Percentiles rank a stretch among this genome's conserved stretches.
Evolutionary conservation across 2,113 vertebrate genomes (phyloP).

Genomic region (Lycocorax pyrrhopterus): DNA sequence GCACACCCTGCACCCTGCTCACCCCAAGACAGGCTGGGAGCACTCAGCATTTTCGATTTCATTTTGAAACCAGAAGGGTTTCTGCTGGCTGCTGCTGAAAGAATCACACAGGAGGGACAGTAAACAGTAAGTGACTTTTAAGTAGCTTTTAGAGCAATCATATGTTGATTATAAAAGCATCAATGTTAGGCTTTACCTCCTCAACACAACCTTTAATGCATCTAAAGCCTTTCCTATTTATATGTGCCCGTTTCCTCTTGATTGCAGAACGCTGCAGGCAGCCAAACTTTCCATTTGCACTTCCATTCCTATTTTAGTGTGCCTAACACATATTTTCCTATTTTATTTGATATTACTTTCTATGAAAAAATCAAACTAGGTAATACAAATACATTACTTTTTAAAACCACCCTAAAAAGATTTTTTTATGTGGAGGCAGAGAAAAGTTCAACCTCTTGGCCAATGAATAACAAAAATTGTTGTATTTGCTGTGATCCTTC

Average conservation of each 20-base stretch:
- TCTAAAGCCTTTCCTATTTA: not conserved
- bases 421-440: not conserved
- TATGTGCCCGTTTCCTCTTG: not conserved
- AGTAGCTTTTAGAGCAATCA: slow-evolving; percentile 38
- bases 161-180: slow-evolving; percentile 3
- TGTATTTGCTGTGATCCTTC: not conserved
- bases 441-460: not conserved
- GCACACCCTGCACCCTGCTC: accelerated
- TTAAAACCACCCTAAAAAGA: not conserved
- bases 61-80: not conserved
- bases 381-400: not conserved
- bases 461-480: not conserved
- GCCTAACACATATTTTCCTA: not conserved
- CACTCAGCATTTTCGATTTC: not conserved
- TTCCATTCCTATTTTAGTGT: not conserved
- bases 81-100: not conserved
- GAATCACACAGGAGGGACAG: not conserved
- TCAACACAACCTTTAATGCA: not conserved
- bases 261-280: not conserved
- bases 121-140: not conserved
- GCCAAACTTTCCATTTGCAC: not conserved
- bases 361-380: not conserved
- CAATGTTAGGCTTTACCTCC: not conserved
- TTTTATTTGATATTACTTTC: not conserved
- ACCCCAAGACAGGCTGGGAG: not conserved